These are phyloP conservation scores for Trichoplax adhaerens DNA, from an alignment of 37 sponge, comb jelly and placozoan genomes.

Conservation along the genomic window DNA sequence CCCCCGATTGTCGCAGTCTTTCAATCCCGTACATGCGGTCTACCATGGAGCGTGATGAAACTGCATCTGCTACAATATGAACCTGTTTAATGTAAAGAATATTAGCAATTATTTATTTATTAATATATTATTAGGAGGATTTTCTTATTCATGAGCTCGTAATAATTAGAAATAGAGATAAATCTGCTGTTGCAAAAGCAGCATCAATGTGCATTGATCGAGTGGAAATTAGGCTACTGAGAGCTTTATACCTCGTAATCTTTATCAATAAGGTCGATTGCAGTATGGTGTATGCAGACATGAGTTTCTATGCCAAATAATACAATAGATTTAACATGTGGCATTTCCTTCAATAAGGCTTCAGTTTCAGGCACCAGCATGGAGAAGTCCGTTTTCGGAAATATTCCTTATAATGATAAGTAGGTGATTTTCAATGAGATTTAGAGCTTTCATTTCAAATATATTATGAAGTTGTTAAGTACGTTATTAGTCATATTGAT, in stretches of 20 bases:
- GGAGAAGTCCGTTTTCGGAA: conserved; percentile 81
- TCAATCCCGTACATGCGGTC: conserved; percentile 85
- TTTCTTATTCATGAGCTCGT: too few relatives aligned
- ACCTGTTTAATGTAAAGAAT: conserved; percentile 22
- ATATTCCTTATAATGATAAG: conserved; percentile 6
- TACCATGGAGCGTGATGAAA: conserved; percentile 67
- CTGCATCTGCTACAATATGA: conserved; percentile 83
- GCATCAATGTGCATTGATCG: too few relatives aligned
- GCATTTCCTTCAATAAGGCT: conserved; percentile 26
- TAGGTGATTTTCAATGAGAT: too few relatives aligned
- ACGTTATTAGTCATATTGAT: too few relatives aligned
- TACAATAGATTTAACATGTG: conserved; percentile 58
- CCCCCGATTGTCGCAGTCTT: conserved; percentile 74
- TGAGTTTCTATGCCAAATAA: conserved; percentile 98
- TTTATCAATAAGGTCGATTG: conserved; percentile 61
- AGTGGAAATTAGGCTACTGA: too few relatives aligned
- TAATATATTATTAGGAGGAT: too few relatives aligned
- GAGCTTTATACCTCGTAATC: conserved; percentile 2
- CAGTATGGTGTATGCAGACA: conserved; percentile 95
- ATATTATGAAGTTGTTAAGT: too few relatives aligned
- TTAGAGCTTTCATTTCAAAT: too few relatives aligned
- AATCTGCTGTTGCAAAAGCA: too few relatives aligned
- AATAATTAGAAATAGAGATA: too few relatives aligned
- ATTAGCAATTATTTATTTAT: too few relatives aligned
- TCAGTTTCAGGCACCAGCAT: conserved; percentile 83